Evolutionary conservation across 2,797 vertebrate genomes (phyloP), one percentile per base, ranked within the genome.

Genomic region (Micrastur ruficollis): DNA sequence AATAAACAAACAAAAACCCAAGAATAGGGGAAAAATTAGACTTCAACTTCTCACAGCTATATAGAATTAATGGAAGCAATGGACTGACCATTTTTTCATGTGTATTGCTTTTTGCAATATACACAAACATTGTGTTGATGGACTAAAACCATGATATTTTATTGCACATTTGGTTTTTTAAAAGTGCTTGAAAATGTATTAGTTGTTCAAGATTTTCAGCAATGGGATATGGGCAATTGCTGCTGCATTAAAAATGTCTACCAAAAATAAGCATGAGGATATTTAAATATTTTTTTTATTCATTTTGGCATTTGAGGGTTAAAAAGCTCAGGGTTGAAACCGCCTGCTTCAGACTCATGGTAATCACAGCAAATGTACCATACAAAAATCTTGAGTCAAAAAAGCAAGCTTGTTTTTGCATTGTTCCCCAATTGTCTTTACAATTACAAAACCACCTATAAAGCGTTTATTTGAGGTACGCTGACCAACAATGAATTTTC

Each of bases 341-440:
- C 84, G n/a, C 20, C 63, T 94, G 92, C 68, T 95, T 95, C 71
- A 97, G 90, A 96, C 96, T 97, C 84, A 93, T 32, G 47, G 59
- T 63, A 86, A 96, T 97, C 59, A 66, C 85, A 75, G 63, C 58
- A 95, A 95, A 94, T 75, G 59, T 90, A 87, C 58, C 34, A 61
- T 63, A 78, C 11, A 95, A 92, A 95, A 96, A 95, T 8, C 53
- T 23, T 9, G 7, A 86, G 47, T 86, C 62, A 96, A 71, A 94
- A 82, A 95, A 95, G 95, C 56, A 89, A 80, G 16, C 42, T 94
- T 93, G 21, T 34, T 94, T 96, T 94, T 89, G 22, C 90, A 90
- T 55, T 76, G 34, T 36, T 86, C 42, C 67, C 55, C 56, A 90
- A 46, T 40, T 52, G 26, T 11, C 59, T 65, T 53, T 52, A 81